Percentiles rank a stretch among this genome's conserved stretches.
Conservation (phyloP, 2,888 invertebrate genomes). For the Cryptocephalus moraei region DNA sequence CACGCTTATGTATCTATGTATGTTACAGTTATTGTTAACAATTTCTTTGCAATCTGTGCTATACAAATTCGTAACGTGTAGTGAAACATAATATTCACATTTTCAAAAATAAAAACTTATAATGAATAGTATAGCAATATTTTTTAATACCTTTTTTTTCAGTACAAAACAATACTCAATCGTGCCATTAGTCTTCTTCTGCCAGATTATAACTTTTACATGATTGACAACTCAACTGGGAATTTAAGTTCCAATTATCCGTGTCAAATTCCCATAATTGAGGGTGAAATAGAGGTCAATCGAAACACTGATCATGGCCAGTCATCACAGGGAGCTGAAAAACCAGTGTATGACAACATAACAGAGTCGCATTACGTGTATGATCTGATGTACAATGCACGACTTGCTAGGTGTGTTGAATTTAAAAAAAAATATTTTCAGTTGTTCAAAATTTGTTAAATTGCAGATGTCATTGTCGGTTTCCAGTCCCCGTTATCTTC, state of each 20-base stretch:
- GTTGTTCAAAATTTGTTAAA: background rate
- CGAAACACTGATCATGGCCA: too few relatives aligned
- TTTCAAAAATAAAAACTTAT: too few relatives aligned
- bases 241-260: constrained; percentile 63
- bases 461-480: constrained; percentile 58
- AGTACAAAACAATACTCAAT: constrained; percentile 49
- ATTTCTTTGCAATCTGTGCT: too few relatives aligned
- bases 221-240: constrained; percentile 55
- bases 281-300: constrained; percentile 48
- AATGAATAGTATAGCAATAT: too few relatives aligned
- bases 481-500: constrained; percentile 67
- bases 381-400: constrained; percentile 39
- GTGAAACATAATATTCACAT: too few relatives aligned
- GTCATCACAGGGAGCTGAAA: too few relatives aligned
- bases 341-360: background rate
- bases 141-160: constrained; percentile 19
- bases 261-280: constrained; percentile 54
- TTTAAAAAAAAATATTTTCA: background rate
- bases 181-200: constrained; percentile 55
- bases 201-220: constrained; percentile 55
- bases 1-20: too few relatives aligned
- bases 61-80: too few relatives aligned
- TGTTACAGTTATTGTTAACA: too few relatives aligned
- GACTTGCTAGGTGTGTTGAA: constrained; percentile 45
- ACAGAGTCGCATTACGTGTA: too few relatives aligned